phyloP scores from a whole-genome alignment of 2,888 invertebrate species.

The Germaria angustata region DNA sequence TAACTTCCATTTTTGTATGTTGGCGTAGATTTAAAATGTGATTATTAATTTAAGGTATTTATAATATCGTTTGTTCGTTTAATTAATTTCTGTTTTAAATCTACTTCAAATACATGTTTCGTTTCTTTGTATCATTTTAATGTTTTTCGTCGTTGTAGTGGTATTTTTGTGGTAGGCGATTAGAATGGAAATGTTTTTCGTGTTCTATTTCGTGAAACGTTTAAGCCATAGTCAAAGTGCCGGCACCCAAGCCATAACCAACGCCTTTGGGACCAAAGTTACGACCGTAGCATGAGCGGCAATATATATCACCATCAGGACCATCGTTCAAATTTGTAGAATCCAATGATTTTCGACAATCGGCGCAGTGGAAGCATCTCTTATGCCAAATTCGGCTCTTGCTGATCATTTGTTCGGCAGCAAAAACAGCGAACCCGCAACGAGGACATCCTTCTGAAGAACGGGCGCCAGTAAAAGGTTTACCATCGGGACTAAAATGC shows the following conservation, averaged over 20 bases:
- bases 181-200: slow-evolving; percentile 61
- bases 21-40: slow-evolving; percentile 55
- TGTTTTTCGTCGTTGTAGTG: slow-evolving; percentile 64
- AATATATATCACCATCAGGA: slow-evolving; percentile 96
- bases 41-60: not conserved
- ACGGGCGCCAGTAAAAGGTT: slow-evolving; percentile 87
- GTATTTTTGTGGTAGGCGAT: slow-evolving; percentile 57
- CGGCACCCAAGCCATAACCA: slow-evolving; percentile 94
- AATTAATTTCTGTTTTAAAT: slow-evolving; percentile 55
- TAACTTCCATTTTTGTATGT: slow-evolving; percentile 65
- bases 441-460: slow-evolving; percentile 90
- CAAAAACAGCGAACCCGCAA: slow-evolving; percentile 95
- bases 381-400: slow-evolving; percentile 96
- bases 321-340: slow-evolving; percentile 95
- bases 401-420: slow-evolving; percentile 98
- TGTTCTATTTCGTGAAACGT: slow-evolving; percentile 14
- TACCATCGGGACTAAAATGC: slow-evolving; percentile 84
- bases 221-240: slow-evolving; percentile 92
- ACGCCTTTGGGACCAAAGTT: slow-evolving; percentile 94
- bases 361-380: slow-evolving; percentile 94
- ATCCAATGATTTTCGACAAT: slow-evolving; percentile 92
- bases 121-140: slow-evolving; percentile 56
- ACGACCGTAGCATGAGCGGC: slow-evolving; percentile 92
- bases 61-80: slow-evolving; percentile 57
- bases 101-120: slow-evolving; percentile 53